Conservation (phyloP, 2,113 vertebrate genomes). For the Pseudorasbora parva region DNA sequence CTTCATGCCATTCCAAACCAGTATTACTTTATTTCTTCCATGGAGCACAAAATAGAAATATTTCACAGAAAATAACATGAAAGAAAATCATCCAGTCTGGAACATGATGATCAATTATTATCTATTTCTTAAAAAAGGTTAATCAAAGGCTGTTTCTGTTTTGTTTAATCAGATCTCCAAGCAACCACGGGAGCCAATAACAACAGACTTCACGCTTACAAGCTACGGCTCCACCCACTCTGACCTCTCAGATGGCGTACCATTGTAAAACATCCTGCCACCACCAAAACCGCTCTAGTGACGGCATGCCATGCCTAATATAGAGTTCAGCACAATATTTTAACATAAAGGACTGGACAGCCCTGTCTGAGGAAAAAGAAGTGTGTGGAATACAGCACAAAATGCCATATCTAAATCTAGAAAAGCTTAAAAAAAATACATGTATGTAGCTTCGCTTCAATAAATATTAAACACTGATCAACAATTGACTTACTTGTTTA, state of each 20-base stretch:
- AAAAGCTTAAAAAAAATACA: conserved; percentile 29
- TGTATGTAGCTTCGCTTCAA: conserved; percentile 2
- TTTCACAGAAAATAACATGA: too few relatives aligned
- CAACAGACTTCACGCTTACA: conserved; percentile 72
- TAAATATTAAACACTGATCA: conserved; percentile 26
- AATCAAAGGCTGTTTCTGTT: not conserved
- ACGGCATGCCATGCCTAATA: not conserved
- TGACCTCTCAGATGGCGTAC: conserved; percentile 78
- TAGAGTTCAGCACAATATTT: not conserved
- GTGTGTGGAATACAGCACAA: conserved; percentile 5
- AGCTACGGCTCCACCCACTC: conserved; percentile 76
- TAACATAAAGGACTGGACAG: not conserved
- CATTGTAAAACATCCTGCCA: conserved; percentile 63
- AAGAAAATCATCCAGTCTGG: too few relatives aligned
- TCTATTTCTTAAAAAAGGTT: not conserved
- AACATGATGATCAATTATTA: not conserved
- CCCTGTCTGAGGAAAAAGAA: not conserved
- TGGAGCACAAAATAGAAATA: too few relatives aligned
- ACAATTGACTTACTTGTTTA: not conserved
- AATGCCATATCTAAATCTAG: not conserved
- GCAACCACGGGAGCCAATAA: conserved; percentile 56
- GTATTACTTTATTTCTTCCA: too few relatives aligned
- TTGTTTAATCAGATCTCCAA: conserved; percentile 61
- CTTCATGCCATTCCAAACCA: too few relatives aligned
- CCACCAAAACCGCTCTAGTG: not conserved